Percentiles rank a stretch among this genome's conserved stretches.
phyloP scores from a whole-genome alignment of 1,140 invertebrate species.

The Thrips palmi region DNA sequence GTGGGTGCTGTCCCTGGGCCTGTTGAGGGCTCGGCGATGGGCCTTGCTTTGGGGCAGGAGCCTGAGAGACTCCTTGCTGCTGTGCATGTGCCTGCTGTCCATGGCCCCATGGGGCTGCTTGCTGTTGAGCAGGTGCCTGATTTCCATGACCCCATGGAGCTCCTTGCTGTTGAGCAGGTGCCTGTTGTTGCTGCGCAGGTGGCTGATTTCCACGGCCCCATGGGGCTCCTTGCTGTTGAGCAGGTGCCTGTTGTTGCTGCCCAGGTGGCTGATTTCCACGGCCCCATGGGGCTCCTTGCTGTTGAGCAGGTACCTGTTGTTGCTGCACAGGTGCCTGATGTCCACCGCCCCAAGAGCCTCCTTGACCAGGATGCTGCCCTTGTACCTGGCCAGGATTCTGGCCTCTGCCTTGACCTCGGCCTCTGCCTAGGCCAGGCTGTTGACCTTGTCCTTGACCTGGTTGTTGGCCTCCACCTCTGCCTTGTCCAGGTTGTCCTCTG shows the following conservation, averaged over 20 bases:
- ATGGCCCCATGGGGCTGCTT: neutral
- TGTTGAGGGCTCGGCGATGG: slow-evolving; percentile 2
- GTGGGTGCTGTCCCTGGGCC: neutral
- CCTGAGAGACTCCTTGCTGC: no score
- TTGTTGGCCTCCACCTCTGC: no score
- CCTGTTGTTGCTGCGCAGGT: slow-evolving; percentile 5
- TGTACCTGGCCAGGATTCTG: no score
- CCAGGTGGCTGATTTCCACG: neutral
- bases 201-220: slow-evolving; percentile 11
- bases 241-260: neutral
- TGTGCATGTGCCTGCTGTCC: neutral
- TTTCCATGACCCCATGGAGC: neutral
- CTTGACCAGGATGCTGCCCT: no score
- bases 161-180: slow-evolving; percentile 4
- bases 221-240: slow-evolving; percentile 7
- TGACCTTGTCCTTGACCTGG: no score
- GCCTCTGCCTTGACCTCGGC: no score
- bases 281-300: neutral
- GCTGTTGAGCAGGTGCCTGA: slow-evolving; percentile 15
- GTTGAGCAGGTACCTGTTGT: slow-evolving; percentile 5
- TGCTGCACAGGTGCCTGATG: slow-evolving; percentile 11
- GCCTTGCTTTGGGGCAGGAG: no score
- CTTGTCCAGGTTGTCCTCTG: no score
- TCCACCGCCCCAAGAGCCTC: slow-evolving; percentile 9
- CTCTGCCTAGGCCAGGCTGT: no score